Evolutionary conservation across 2,888 invertebrate species (phyloP).

Genomic region (Hermaeophaga mercurialis): DNA sequence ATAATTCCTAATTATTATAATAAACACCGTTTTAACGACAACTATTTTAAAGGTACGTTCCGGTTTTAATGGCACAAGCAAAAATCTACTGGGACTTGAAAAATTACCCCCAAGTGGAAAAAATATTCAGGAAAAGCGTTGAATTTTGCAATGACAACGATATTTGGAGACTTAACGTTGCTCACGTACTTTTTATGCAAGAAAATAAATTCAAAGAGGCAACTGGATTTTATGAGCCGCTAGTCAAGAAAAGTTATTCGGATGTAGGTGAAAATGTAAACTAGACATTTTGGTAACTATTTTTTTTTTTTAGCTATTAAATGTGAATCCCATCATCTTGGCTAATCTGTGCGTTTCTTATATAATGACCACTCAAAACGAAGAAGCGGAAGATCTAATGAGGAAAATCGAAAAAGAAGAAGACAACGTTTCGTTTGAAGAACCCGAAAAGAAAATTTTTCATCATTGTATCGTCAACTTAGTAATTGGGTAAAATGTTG

Average conservation of each 20-base stretch:
- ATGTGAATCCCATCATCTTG: conserved; percentile 95
- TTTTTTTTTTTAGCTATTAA: conserved; percentile 69
- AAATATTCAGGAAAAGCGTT: conserved; percentile 94
- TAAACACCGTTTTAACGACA: background rate
- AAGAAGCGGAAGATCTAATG: conserved; percentile 98
- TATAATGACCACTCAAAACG: conserved; percentile 98
- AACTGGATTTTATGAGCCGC: conserved; percentile 96
- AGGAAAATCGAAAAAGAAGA: conserved; percentile 98
- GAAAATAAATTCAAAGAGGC: conserved; percentile 98
- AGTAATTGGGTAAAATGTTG: conserved; percentile 91
- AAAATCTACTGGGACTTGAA: conserved; percentile 98
- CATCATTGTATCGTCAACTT: conserved; percentile 98
- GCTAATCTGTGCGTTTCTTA: conserved; percentile 99
- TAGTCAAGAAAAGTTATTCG: conserved; percentile 93
- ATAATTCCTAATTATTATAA: background rate
- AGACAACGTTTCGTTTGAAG: conserved; percentile 88
- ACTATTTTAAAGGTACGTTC: conserved; percentile 72
- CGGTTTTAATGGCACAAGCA: conserved; percentile 98
- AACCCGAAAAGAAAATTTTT: conserved; percentile 90
- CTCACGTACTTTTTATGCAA: conserved; percentile 99
- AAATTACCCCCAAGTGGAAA: conserved; percentile 94
- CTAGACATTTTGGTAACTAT: too few species aligned
- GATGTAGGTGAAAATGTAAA: conserved; percentile 62
- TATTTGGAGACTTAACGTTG: conserved; percentile 96
- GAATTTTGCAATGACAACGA: conserved; percentile 99